phyloP scores from a whole-genome alignment of 2,797 vertebrate genomes.

The Ceryle rudis region DNA sequence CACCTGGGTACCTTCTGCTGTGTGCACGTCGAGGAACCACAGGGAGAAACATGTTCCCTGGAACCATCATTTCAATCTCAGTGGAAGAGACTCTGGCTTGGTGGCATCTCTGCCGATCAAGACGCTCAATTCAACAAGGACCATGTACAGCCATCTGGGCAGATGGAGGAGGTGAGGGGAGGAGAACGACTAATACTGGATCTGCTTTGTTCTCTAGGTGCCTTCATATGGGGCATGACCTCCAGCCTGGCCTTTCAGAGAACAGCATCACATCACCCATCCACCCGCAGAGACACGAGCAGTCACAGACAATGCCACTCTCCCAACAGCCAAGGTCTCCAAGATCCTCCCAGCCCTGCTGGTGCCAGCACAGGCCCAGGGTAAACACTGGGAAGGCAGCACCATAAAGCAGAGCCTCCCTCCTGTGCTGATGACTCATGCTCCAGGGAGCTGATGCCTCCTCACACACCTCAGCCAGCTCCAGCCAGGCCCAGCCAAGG shows the following conservation, averaged over 20 bases:
- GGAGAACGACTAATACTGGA: background rate
- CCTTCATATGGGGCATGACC: background rate
- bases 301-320: background rate
- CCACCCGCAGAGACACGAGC: background rate
- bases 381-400: background rate
- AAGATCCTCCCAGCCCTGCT: background rate
- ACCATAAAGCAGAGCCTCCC: background rate
- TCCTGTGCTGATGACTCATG: background rate
- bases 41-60: background rate
- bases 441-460: background rate
- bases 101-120: background rate
- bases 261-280: background rate
- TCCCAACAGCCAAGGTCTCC: background rate
- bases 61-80: background rate
- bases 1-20: background rate
- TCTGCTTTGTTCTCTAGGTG: background rate
- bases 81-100: background rate
- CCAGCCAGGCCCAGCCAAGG: constrained; percentile 6
- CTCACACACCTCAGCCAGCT: background rate
- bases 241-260: constrained; percentile 4
- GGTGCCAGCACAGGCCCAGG: background rate
- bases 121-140: background rate
- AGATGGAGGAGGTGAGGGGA: background rate
- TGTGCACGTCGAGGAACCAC: accelerated
- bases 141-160: background rate